Base-by-base conservation (phyloP, 2,888 invertebrate species). In the Tanypteryx hageni region DNA sequence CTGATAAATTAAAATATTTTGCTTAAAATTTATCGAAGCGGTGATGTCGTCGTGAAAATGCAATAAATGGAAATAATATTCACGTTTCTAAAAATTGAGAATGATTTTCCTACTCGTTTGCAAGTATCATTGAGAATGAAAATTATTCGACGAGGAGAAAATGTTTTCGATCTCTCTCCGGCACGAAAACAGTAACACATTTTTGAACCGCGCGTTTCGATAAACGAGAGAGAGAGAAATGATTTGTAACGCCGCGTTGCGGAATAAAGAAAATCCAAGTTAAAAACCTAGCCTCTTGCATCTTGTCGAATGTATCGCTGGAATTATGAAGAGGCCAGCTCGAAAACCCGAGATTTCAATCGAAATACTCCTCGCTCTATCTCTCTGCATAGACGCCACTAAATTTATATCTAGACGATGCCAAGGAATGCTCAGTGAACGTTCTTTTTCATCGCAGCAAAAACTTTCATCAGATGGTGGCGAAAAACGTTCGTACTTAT, bases 391-490 rank as follows among this genome's bases (percentile, higher is more conserved):
- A 76, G 13, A 27, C 44, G 44, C 27, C 76, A 22, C 22, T 76
- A 76, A 44, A 76, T 76, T 76, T 76, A 76, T 76, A 27, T 18
- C 76, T 76, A 76, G 76, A 14, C 27, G 68, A 68, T 22, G 68
- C 68, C 22, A 76, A 27, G 76, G 27, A 76, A 76, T 27, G 27
- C 27, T 9, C 27, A 10, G 76, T 27, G 68, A 22, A 61, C 10
- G 68, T 7, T 11, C 7, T 76, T 76, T 76, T 76, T 76, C 76
- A 14, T 27, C 27, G 76, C 22, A 76, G 27, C 44, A 44, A 5
- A 44, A 44, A 44, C 44, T 44, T 44, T 44, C 44, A 44, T 44
- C 44, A 44, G 44, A 44, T 22, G 11, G 22, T 27, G 13, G 76
- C 76, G 76, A 27, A 76, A 76, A 27, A 76, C 76, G 22, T 76